Evolutionary conservation across 2,797 vertebrate species (phyloP).

Genomic region (Onychomys torridus): DNA sequence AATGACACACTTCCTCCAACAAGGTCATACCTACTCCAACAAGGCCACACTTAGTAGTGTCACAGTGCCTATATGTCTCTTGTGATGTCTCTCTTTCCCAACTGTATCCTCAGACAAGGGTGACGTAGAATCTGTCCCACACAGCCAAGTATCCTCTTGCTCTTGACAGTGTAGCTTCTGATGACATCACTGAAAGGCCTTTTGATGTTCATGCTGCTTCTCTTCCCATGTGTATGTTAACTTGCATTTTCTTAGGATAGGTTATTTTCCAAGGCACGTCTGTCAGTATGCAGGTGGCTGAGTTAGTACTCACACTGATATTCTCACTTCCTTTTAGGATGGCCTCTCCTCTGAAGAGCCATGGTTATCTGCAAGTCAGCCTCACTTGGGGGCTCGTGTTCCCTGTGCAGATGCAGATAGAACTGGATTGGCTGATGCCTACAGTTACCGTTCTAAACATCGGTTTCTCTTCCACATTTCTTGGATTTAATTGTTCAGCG

Average conservation of each 20-base stretch:
- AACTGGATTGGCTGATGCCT: background rate
- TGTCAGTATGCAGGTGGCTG: background rate
- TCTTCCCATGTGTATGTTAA: background rate
- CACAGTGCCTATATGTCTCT: background rate
- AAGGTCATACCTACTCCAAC: background rate
- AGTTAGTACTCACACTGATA: no score
- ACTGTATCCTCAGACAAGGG: fast-evolving
- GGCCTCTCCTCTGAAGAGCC: background rate
- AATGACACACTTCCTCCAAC: background rate
- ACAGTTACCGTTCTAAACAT: background rate
- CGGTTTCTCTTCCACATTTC: background rate
- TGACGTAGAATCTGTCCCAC: background rate
- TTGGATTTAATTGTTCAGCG: background rate
- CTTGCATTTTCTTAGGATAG: background rate
- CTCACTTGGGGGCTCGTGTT: background rate
- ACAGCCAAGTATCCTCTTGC: fast-evolving
- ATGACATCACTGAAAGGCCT: background rate
- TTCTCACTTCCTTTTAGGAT: background rate
- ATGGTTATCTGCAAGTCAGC: fast-evolving
- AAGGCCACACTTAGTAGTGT: no score
- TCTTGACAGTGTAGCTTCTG: background rate
- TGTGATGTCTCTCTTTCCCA: background rate
- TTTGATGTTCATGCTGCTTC: background rate
- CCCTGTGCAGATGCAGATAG: no score
- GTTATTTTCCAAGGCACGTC: fast-evolving